Conservation (phyloP, 1,140 invertebrate genomes). For the Pomacea maculata region DNA sequence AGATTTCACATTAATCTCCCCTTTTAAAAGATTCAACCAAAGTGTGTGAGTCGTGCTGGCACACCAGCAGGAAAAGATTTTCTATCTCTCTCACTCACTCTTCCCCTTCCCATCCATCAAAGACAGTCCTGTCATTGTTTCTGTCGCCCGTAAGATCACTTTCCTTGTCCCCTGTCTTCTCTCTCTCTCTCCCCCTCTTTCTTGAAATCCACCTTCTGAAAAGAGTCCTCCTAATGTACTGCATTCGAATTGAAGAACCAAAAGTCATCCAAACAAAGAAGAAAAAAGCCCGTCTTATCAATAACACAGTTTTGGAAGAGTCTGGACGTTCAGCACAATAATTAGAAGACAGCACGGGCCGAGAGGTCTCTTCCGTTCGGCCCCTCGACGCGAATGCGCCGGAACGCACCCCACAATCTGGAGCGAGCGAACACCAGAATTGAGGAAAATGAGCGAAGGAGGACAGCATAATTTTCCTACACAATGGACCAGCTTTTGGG, state of each 20-base stretch:
- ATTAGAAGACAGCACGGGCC: neutral
- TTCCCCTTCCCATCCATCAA: neutral
- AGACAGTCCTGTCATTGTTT: neutral
- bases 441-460: neutral
- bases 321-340: conserved; percentile 4
- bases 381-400: neutral
- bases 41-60: no score
- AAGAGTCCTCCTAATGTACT: no score
- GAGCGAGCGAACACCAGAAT: neutral
- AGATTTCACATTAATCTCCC: no score
- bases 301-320: no score
- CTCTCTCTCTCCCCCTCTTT: no score
- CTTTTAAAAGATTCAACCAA: no score
- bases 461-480: conserved; percentile 7
- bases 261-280: no score
- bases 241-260: no score
- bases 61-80: neutral
- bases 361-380: neutral
- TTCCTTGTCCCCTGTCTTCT: no score
- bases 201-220: no score
- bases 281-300: no score
- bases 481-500: conserved; percentile 13
- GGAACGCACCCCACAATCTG: conserved; percentile 6
- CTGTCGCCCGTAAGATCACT: no score
- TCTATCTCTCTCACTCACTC: conserved; percentile 8